Evolutionary conservation across 2,888 invertebrate species (phyloP).

Genomic region (Saturnia japonica): DNA sequence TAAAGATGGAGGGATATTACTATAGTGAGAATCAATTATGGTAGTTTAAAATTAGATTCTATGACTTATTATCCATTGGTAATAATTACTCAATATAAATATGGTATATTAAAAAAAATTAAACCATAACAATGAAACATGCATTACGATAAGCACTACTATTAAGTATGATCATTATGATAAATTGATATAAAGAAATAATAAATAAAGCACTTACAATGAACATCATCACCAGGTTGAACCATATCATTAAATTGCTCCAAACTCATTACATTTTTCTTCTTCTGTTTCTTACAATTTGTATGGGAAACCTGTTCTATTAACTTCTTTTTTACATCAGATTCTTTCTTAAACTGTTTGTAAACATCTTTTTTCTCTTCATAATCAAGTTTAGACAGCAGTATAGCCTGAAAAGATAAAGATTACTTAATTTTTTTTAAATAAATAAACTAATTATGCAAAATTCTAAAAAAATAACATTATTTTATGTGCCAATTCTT

Average conservation of each 20-base stretch:
- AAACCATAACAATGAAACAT: no score
- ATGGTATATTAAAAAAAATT: no score
- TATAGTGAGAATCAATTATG: no score
- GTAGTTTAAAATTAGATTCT: no score
- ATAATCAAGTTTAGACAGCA: conserved; percentile 87
- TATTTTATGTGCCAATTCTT: no score
- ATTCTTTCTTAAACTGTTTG: conserved; percentile 68
- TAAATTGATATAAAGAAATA: background rate
- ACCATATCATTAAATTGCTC: conserved; percentile 87
- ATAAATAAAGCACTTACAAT: conserved; percentile 42
- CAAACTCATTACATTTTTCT: conserved; percentile 88
- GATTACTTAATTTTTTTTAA: background rate
- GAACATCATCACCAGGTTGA: conserved; percentile 54
- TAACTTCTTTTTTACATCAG: conserved; percentile 59
- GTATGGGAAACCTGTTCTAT: conserved; percentile 54
- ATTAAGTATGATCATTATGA: no score
- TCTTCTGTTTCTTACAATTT: conserved; percentile 75
- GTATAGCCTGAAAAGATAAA: conserved; percentile 83
- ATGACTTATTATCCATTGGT: no score
- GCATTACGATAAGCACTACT: no score
- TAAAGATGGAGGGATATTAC: no score
- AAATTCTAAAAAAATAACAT: background rate
- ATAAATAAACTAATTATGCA: background rate
- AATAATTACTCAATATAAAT: no score
- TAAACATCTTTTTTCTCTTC: conserved; percentile 84